A percentile compares a stretch with the other conserved stretches of the same genome.
phyloP scores from a whole-genome alignment of 2,888 invertebrate species.

The Philhelius pedissequus region DNA sequence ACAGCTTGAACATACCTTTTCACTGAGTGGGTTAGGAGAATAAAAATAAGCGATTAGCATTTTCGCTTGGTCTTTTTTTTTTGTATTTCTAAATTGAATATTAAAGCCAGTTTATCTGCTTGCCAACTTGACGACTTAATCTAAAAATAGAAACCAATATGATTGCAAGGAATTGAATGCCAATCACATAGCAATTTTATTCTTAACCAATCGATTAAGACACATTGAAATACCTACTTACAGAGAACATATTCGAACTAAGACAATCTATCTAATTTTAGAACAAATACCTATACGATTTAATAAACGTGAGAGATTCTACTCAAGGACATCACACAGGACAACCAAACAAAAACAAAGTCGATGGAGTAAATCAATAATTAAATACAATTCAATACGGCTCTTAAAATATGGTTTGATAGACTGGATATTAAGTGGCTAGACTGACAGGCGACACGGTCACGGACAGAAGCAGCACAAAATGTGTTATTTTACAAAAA shows the following conservation, averaged over 20 bases:
- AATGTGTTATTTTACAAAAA: neutral
- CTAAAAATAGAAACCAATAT: slow-evolving; percentile 44
- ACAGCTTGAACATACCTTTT: neutral
- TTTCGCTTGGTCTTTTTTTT: slow-evolving; percentile 8
- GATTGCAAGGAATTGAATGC: slow-evolving; percentile 46
- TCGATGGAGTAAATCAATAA: slow-evolving; percentile 31
- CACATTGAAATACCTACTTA: neutral
- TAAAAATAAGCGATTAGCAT: slow-evolving; percentile 33
- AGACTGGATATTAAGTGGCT: slow-evolving; percentile 22
- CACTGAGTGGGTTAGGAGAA: slow-evolving; percentile 12
- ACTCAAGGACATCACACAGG: slow-evolving; percentile 30
- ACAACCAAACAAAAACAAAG: neutral
- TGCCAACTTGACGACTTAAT: slow-evolving; percentile 35
- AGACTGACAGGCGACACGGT: slow-evolving; percentile 22
- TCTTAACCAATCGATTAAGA: slow-evolving; percentile 8
- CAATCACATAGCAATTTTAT: slow-evolving; percentile 43
- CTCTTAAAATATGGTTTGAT: slow-evolving; percentile 27
- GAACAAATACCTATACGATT: slow-evolving; percentile 13
- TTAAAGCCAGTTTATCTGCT: slow-evolving; percentile 13
- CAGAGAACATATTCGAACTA: neutral
- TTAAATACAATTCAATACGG: slow-evolving; percentile 21
- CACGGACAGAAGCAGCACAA: neutral
- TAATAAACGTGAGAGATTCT: slow-evolving; percentile 5
- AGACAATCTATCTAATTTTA: slow-evolving; percentile 27
- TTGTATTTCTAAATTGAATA: neutral